These are phyloP conservation scores for Caenorhabditis sp. DNA, from an alignment of 2,888 invertebrate genomes.

Conservation along the genomic window DNA sequence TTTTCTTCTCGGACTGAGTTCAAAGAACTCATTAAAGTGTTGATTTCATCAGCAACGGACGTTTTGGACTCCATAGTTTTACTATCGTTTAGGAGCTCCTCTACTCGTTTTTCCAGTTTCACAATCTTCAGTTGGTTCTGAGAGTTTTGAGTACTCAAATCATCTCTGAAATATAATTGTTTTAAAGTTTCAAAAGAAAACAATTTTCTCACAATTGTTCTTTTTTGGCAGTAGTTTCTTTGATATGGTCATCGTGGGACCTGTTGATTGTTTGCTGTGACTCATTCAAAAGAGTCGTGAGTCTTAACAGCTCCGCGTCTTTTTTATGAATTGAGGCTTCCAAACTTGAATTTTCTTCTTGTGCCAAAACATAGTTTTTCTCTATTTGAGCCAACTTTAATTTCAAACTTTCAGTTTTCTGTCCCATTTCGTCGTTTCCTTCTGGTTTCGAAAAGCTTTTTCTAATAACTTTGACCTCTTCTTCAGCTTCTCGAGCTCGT, in stretches of 20 bases:
- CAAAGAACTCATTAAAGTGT: slow-evolving; percentile 74
- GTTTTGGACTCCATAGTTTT: slow-evolving; percentile 53
- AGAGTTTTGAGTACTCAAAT: too few relatives aligned
- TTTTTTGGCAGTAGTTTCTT: neutral
- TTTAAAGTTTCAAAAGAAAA: too few relatives aligned
- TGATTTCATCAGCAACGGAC: slow-evolving; percentile 75
- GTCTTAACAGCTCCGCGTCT: neutral
- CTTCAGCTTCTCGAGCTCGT: slow-evolving; percentile 66
- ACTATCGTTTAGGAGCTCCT: slow-evolving; percentile 44
- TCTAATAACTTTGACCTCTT: slow-evolving; percentile 54
- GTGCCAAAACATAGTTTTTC: too few relatives aligned
- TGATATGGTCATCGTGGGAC: neutral
- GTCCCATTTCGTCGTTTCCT: neutral
- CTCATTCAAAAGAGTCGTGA: too few relatives aligned
- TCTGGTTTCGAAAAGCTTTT: slow-evolving; percentile 51
- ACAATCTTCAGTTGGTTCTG: neutral
- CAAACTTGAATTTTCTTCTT: neutral
- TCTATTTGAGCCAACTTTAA: too few relatives aligned
- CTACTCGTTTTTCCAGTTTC: slow-evolving; percentile 11
- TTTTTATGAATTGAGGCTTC: neutral
- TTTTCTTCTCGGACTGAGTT: slow-evolving; percentile 69
- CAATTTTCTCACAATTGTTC: neutral
- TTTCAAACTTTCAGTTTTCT: slow-evolving; percentile 18
- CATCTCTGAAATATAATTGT: too few relatives aligned
- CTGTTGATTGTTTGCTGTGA: too few relatives aligned